phyloP scores from a whole-genome alignment of 2,888 invertebrate genomes.

The Hipparchia semele region DNA sequence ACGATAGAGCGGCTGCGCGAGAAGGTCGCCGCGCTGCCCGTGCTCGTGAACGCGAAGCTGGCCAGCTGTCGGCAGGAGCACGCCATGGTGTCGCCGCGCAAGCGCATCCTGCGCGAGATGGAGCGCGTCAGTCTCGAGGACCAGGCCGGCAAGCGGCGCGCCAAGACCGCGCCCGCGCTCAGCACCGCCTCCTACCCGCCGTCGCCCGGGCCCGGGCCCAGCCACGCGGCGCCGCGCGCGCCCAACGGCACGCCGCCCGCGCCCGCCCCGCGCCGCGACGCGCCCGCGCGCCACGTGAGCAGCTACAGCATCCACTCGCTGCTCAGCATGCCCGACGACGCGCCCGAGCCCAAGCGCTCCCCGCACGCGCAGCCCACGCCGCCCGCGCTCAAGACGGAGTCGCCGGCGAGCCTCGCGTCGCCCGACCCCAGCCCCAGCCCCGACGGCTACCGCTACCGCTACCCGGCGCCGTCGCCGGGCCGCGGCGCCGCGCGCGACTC shows the following conservation, averaged over 20 bases:
- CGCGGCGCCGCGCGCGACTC: slow-evolving; percentile 61
- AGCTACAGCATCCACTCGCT: slow-evolving; percentile 94
- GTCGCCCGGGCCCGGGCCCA: slow-evolving; percentile 54
- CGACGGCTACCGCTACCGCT: slow-evolving; percentile 69
- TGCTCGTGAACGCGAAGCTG: slow-evolving; percentile 72
- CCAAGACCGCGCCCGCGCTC: slow-evolving; percentile 73
- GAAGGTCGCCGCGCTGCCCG: slow-evolving; percentile 64
- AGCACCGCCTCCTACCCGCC: slow-evolving; percentile 59
- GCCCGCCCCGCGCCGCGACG: slow-evolving; percentile 54
- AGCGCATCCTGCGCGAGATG: slow-evolving; percentile 91
- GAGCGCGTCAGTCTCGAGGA: slow-evolving; percentile 90
- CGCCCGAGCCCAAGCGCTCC: slow-evolving; percentile 67
- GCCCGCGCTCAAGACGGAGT: slow-evolving; percentile 67
- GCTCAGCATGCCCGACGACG: slow-evolving; percentile 85
- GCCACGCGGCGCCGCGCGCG: slow-evolving; percentile 56
- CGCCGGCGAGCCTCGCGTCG: slow-evolving; percentile 67
- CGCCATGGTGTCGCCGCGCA: slow-evolving; percentile 90
- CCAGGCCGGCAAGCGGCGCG: slow-evolving; percentile 84
- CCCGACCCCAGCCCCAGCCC: slow-evolving; percentile 75
- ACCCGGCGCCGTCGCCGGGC: slow-evolving; percentile 64
- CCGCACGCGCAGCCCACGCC: slow-evolving; percentile 50
- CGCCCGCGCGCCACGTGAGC: slow-evolving; percentile 80
- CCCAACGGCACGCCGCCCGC: slow-evolving; percentile 49
- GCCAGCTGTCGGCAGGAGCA: slow-evolving; percentile 77
- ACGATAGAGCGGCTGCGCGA: slow-evolving; percentile 69